Evolutionary conservation across 2,113 vertebrate species (phyloP).

Genomic region (Rhynchomys soricoides): DNA sequence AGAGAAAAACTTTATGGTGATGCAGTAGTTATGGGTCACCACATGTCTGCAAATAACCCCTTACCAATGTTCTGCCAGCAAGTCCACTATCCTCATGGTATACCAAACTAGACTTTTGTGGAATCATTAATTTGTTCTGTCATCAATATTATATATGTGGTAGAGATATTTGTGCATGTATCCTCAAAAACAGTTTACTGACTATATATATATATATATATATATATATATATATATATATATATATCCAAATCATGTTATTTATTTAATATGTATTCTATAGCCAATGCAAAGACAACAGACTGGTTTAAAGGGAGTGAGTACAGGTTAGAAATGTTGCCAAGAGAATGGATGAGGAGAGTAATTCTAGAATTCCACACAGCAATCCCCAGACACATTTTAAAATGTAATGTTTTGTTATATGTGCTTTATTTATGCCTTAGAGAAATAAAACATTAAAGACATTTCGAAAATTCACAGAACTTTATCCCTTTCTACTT

Average conservation of each 20-base stretch:
- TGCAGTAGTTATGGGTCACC: not conserved
- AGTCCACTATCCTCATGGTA: not conserved
- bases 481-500: not conserved
- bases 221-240: too few species aligned
- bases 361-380: not conserved
- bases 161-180: not conserved
- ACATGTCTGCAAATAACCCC: not conserved
- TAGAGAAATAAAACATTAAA: constrained; percentile 46
- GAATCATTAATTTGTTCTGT: not conserved
- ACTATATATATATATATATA: too few species aligned
- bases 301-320: not conserved
- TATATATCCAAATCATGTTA: not conserved
- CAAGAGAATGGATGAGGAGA: not conserved
- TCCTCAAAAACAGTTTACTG: not conserved
- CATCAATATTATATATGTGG: too few species aligned
- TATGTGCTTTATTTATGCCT: constrained; percentile 36
- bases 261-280: not conserved
- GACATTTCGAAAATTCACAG: not conserved
- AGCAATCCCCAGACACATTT: not conserved
- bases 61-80: not conserved
- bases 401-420: constrained; percentile 35
- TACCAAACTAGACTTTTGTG: not conserved
- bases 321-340: not conserved
- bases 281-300: not conserved
- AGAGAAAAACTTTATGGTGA: not conserved